A percentile compares a stretch with the other conserved stretches of the same genome.
Conservation (phyloP, 1,140 invertebrate species). For the Bombus superbus region DNA sequence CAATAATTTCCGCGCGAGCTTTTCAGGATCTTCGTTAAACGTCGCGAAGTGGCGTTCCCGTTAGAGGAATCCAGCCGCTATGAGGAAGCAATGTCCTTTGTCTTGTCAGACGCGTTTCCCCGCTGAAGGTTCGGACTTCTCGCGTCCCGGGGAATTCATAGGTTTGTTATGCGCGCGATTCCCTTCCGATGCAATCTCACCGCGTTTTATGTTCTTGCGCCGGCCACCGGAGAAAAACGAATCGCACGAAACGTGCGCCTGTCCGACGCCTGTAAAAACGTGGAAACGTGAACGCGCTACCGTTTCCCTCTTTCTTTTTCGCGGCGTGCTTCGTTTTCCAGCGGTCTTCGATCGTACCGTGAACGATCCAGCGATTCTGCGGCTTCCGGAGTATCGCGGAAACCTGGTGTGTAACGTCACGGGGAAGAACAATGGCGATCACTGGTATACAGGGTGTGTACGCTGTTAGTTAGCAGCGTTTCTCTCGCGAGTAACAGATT, state of each 20-base stretch:
- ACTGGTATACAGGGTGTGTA: too few species aligned
- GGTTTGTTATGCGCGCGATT: slow-evolving; percentile 33
- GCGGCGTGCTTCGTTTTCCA: background rate
- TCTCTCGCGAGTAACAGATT: background rate
- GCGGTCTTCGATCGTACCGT: slow-evolving; percentile 13
- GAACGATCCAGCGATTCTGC: background rate
- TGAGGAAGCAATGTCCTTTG: slow-evolving; percentile 45
- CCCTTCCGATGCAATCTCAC: slow-evolving; percentile 28
- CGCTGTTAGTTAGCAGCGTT: background rate
- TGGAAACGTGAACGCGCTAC: slow-evolving; percentile 33
- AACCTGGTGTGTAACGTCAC: background rate
- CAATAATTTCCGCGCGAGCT: slow-evolving; percentile 21
- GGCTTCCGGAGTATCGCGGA: background rate
- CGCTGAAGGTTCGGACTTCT: slow-evolving; percentile 13
- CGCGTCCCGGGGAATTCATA: slow-evolving; percentile 34
- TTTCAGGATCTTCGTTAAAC: slow-evolving; percentile 42
- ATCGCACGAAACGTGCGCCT: background rate
- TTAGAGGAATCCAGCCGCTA: slow-evolving; percentile 42
- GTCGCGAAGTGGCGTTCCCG: slow-evolving; percentile 24
- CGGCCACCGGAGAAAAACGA: slow-evolving; percentile 11
- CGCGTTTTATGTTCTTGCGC: slow-evolving; percentile 25
- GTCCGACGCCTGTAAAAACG: slow-evolving; percentile 10
- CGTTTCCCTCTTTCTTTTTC: background rate
- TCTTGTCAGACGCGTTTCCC: slow-evolving; percentile 25
- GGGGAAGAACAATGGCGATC: too few species aligned